Conservation (phyloP, 1,140 invertebrate species). For the Trachelipus rathkii region DNA sequence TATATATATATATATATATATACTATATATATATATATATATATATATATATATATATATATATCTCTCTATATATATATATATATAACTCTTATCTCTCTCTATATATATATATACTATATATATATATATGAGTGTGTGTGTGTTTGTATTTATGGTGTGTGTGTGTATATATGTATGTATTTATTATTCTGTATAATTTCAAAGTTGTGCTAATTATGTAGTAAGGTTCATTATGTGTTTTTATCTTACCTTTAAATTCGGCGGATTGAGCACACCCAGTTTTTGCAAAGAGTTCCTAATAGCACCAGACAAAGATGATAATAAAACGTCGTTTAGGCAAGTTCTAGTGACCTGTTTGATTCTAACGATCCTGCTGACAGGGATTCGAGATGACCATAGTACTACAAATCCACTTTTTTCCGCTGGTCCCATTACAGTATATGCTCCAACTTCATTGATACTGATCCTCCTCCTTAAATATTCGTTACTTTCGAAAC, state of each 20-base stretch:
- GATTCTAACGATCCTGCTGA: conserved; percentile 51
- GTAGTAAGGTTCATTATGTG: background rate
- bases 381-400: conserved; percentile 43
- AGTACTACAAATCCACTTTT: conserved; percentile 35
- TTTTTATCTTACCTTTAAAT: conserved; percentile 52
- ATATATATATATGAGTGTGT: too few species aligned
- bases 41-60: background rate
- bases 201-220: too few species aligned
- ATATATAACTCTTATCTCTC: too few species aligned
- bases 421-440: conserved; percentile 36
- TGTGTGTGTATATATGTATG: background rate
- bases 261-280: conserved; percentile 54
- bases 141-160: too few species aligned
- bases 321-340: conserved; percentile 57
- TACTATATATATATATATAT: conserved; percentile 12
- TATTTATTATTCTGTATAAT: too few species aligned
- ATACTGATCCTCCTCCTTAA: conserved; percentile 33
- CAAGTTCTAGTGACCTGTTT: conserved; percentile 57
- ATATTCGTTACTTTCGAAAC: background rate
- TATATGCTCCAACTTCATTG: conserved; percentile 39
- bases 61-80: background rate
- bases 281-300: conserved; percentile 54
- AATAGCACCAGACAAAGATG: conserved; percentile 55
- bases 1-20: background rate
- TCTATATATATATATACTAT: conserved; percentile 5